Base-by-base conservation (phyloP, 2,113 vertebrate species). In the Xiphophorus maculatus region DNA sequence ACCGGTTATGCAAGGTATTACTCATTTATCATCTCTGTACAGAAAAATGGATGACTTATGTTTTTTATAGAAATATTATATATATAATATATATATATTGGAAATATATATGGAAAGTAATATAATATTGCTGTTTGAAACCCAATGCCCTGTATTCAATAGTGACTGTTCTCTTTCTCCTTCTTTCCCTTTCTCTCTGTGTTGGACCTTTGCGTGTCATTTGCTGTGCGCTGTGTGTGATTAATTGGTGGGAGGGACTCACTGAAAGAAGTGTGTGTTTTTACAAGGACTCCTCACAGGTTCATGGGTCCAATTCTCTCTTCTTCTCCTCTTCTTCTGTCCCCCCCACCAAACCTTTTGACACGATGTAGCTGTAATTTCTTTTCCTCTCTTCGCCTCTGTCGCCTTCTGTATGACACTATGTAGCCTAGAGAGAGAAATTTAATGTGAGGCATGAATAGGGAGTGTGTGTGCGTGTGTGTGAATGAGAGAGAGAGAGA, bases 1-100 rank as follows among this genome's bases (percentile, higher is more conserved):
- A 91, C 91, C 92, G 93, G 94, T 95, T 95, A 95, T 95, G 94
- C 94, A 95, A 95, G 93, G 90, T 95, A 94, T 94, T 94, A 89
- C 89, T 95, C 88, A 91, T 89, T 91, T 84, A 94, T 91, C 83
- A 78, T 92, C 84, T 90, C 83, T 94, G 94, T 95, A 95, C 89
- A 95, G 93, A 94, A 93, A 58, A 93, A 94, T 94, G 90, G 87
- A 94, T 92, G 88, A 93, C 88, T 91, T 93, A 94, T 89, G 90
- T 94, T 95, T 94, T 94, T 94, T 93, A 94, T 93, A 93, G 82
- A 93, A 91, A 93, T 90, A 88, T 88, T 90, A 87, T 87, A 89
- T 89, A 89, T 73, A 90, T 80, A 51, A 15, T 89, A 87, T 87
- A 89, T 89, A 93, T 91, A 94, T 94, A 94, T 94, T 91, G 90